Evolutionary conservation across 2,888 invertebrate species (phyloP).

Genomic region (Drosophila imparisetae): DNA sequence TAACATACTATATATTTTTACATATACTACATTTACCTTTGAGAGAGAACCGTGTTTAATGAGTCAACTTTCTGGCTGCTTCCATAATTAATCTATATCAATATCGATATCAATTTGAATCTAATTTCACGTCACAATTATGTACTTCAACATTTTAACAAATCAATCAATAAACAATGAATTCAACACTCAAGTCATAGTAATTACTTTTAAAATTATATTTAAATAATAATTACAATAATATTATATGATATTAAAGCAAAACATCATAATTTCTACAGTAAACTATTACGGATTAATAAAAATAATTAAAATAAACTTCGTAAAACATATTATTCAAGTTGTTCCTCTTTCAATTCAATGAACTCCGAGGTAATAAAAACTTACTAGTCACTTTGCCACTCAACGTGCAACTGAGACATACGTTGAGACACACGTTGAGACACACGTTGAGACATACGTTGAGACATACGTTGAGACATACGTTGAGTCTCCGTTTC

Average conservation of each 20-base stretch:
- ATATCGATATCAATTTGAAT: slow-evolving; percentile 16
- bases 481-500: neutral
- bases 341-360: neutral
- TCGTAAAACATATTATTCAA: slow-evolving; percentile 25
- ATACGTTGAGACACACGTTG: too few relatives aligned
- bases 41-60: slow-evolving; percentile 26
- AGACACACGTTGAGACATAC: too few relatives aligned
- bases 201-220: slow-evolving; percentile 72
- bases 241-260: slow-evolving; percentile 31
- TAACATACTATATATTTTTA: slow-evolving; percentile 29
- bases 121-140: slow-evolving; percentile 42
- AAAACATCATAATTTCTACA: slow-evolving; percentile 60
- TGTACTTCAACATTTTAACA: slow-evolving; percentile 27
- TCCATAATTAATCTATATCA: slow-evolving; percentile 39
- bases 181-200: slow-evolving; percentile 73
- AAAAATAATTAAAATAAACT: slow-evolving; percentile 41
- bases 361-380: neutral
- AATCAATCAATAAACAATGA: slow-evolving; percentile 42
- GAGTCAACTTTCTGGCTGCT: slow-evolving; percentile 43
- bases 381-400: neutral
- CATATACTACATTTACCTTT: slow-evolving; percentile 22
- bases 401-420: neutral
- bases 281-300: slow-evolving; percentile 58
- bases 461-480: too few relatives aligned
- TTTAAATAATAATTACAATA: slow-evolving; percentile 50